Conservation (phyloP, 2,113 vertebrate species). For the Phylloscopus trochilus region DNA sequence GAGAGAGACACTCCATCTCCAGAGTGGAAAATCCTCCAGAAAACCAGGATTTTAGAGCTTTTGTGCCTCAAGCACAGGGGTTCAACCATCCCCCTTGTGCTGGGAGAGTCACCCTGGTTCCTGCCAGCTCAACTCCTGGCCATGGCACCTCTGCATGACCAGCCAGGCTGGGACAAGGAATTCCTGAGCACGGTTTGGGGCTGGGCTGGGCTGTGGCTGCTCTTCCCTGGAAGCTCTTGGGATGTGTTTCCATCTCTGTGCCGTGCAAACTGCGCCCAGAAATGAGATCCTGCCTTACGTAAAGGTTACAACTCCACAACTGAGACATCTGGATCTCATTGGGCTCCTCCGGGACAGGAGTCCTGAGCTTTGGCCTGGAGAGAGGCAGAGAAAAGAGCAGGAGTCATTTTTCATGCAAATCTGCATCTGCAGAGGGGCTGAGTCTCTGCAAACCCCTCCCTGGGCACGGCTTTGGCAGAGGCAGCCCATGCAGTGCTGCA, state of each 20-base stretch:
- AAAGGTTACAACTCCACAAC: neutral
- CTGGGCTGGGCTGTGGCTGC: neutral
- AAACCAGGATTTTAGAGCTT: neutral
- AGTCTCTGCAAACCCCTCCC: neutral
- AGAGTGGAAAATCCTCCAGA: neutral
- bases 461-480: neutral
- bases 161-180: neutral
- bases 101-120: neutral
- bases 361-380: neutral
- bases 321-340: conserved; percentile 53
- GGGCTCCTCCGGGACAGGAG: neutral
- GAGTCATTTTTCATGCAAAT: neutral
- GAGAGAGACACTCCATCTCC: neutral
- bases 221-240: neutral
- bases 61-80: neutral
- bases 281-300: neutral
- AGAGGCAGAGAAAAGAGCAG: conserved; percentile 10
- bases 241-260: neutral
- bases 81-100: rapidly evolving
- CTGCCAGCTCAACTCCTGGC: neutral
- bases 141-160: neutral
- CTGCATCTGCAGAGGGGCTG: neutral
- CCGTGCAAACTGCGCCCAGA: neutral
- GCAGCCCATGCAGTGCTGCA: rapidly evolving
- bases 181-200: neutral